phyloP scores from a whole-genome alignment of 1,140 invertebrate genomes.

The Drosophila lacertosa region DNA sequence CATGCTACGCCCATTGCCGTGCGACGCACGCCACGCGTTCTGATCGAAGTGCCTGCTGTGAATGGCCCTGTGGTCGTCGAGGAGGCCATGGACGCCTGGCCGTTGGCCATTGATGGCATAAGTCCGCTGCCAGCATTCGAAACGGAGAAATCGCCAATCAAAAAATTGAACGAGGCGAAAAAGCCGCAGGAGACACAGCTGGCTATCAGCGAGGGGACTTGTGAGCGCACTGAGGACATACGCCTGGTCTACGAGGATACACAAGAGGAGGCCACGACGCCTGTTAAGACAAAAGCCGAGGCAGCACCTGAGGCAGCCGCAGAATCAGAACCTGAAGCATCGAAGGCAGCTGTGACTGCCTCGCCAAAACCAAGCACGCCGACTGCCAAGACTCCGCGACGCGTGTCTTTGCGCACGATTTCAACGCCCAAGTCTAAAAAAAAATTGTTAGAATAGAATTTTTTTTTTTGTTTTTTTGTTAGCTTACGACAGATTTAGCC shows the following conservation, averaged over 20 bases:
- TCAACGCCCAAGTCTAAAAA: slow-evolving; percentile 89
- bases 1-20: slow-evolving; percentile 76
- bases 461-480: slow-evolving; percentile 2
- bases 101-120: slow-evolving; percentile 67
- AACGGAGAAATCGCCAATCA: slow-evolving; percentile 8
- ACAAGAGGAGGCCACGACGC: slow-evolving; percentile 55
- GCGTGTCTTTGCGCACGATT: slow-evolving; percentile 89
- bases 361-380: slow-evolving; percentile 62
- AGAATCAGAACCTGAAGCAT: slow-evolving; percentile 48
- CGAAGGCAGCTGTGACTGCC: slow-evolving; percentile 27
- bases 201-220: slow-evolving; percentile 83
- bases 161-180: slow-evolving; percentile 34
- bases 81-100: slow-evolving; percentile 86
- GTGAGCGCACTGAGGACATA: slow-evolving; percentile 87
- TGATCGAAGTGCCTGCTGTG: slow-evolving; percentile 42
- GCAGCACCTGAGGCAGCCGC: slow-evolving; percentile 29
- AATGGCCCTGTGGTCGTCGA: slow-evolving; percentile 84
- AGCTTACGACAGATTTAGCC: slow-evolving; percentile 40
- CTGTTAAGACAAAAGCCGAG: slow-evolving; percentile 24
- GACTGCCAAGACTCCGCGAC: slow-evolving; percentile 86
- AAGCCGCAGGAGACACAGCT: slow-evolving; percentile 54
- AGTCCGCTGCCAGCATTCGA: slow-evolving; percentile 14
- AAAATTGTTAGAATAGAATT: slow-evolving; percentile 83
- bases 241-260: slow-evolving; percentile 88
- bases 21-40: slow-evolving; percentile 66